Base-by-base conservation (phyloP, 2,888 invertebrate species). In the Oxyscelio sp. region DNA sequence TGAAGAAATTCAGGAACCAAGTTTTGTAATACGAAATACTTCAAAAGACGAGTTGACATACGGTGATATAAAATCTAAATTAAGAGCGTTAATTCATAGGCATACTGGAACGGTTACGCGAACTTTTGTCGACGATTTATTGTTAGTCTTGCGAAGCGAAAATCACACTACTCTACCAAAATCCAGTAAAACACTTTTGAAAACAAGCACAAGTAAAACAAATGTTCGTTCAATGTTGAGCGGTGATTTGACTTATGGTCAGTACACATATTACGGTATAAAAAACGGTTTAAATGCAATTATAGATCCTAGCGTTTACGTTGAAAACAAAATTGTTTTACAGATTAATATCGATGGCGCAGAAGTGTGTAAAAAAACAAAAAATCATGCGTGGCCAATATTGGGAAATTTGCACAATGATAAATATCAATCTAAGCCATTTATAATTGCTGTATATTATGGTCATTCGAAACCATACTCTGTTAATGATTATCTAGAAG, bases 381-480 rank as follows among this genome's bases (percentile, higher is more conserved):
- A 68, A 27, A 68, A 68, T 27, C 19, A 56, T 40, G 9, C 11
- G 21, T 40, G 54, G 65, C 31, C 65, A 21, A 65, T 65, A 48
- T 24, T 68, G 13, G 15, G 50, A 5, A 11, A 2, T 5, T 4
- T 34, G 34, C 9, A 68, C 15, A 54, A 3, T 56, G 2, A 58
- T 22, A 66, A 54, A 17, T 86, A 81, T 73, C 38, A 40, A 27
- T 66, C 70, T 1, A 61, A 80, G 27, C 83, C 80, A 3, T 73
- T 85, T 27, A 9, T 83, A 9, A 56, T 75, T 63, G 65, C 54
- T 17, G 5, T 85, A n/a, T 83, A 48, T 56, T 79, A 74, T 54
- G 79, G 83, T 2, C 48, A 50, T 15, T 79, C 71, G 2, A 83
- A 85, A 61, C 83, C 83, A 31, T 11, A 34, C 9, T 70, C 56